A percentile compares a stretch with the other conserved stretches of the same genome.
Conservation (phyloP, 2,888 invertebrate species). For the Nineta flava region DNA sequence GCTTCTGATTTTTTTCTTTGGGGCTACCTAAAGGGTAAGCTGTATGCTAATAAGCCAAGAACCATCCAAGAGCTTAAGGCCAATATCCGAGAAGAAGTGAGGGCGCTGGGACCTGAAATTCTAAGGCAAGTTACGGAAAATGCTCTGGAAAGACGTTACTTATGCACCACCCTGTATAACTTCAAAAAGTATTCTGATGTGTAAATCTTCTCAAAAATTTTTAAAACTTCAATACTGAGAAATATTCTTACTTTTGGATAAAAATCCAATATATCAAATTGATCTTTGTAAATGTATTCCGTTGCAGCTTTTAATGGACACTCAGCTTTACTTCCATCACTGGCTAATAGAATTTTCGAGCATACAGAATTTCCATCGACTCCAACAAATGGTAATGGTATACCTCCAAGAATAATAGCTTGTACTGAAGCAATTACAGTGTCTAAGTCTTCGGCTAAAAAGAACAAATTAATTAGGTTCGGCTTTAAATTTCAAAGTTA, state of each 20-base stretch:
- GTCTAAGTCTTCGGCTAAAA: constrained; percentile 36
- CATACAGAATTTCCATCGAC: constrained; percentile 58
- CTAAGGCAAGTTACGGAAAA: too few species aligned
- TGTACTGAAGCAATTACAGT: constrained; percentile 40
- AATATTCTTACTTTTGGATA: constrained; percentile 34
- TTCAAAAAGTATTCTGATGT: too few species aligned
- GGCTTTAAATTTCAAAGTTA: background rate
- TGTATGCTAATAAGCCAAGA: too few species aligned
- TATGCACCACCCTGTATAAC: too few species aligned
- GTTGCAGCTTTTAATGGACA: constrained; percentile 54
- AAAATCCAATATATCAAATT: constrained; percentile 34
- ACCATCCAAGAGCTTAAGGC: too few species aligned
- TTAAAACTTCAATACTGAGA: too few species aligned
- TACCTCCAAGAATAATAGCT: constrained; percentile 42
- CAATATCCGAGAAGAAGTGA: too few species aligned
- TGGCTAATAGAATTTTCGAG: constrained; percentile 37
- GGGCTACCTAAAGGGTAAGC: too few species aligned
- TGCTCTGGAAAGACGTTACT: too few species aligned
- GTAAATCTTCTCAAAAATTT: too few species aligned
- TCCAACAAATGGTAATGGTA: constrained; percentile 58
- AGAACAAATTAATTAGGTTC: constrained; percentile 4
- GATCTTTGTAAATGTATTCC: constrained; percentile 52
- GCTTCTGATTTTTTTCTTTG: too few species aligned
- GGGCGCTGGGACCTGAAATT: too few species aligned
- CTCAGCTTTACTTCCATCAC: constrained; percentile 37